Conservation (phyloP, 2,113 vertebrate genomes). For the Cottus gobio region DNA sequence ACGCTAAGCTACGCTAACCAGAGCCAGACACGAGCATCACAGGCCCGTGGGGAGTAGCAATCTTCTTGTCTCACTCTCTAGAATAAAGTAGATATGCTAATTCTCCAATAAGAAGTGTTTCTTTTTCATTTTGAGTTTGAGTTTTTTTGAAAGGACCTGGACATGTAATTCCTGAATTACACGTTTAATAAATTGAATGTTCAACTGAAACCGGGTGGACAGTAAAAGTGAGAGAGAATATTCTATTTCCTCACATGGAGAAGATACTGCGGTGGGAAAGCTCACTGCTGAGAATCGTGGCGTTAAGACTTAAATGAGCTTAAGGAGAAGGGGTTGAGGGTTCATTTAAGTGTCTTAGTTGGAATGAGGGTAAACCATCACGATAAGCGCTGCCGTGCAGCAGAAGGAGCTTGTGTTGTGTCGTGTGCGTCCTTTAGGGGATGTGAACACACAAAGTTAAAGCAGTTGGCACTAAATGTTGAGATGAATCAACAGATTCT, state of each 20-base stretch:
- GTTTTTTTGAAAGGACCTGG: too few relatives aligned
- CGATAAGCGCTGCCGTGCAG: background rate
- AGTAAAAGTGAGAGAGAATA: background rate
- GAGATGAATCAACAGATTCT: background rate
- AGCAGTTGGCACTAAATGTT: background rate
- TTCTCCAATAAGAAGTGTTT: too few relatives aligned
- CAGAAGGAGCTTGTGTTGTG: background rate
- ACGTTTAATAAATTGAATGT: too few relatives aligned
- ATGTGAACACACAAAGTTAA: background rate
- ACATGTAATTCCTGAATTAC: background rate
- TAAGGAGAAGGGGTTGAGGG: background rate
- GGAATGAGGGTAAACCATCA: background rate
- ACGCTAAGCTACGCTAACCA: too few relatives aligned
- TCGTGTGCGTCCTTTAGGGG: background rate
- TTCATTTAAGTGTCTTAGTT: background rate
- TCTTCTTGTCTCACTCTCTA: too few relatives aligned
- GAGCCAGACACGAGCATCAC: too few relatives aligned
- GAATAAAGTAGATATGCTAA: too few relatives aligned
- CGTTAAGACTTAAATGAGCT: background rate
- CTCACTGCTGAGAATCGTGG: background rate
- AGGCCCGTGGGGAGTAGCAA: too few relatives aligned
- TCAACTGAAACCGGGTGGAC: background rate
- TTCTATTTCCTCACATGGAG: background rate
- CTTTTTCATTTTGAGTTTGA: too few relatives aligned
- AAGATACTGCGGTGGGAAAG: background rate